Evolutionary conservation across 2,888 invertebrate species (phyloP), one percentile per base, ranked within the genome.

Genomic region (Apoderus coryli): DNA sequence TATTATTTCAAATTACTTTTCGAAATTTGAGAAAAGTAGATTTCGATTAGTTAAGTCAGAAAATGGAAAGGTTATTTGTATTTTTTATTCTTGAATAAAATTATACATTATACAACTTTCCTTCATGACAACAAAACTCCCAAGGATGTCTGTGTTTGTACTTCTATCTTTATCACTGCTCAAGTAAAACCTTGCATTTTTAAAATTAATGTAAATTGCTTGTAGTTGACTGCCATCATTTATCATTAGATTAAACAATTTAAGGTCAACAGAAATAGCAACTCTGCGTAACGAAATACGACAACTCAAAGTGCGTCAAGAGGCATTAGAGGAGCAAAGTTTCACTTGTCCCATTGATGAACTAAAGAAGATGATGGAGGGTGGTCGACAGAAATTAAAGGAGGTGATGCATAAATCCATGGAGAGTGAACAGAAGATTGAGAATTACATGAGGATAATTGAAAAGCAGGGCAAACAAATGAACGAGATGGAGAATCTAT

Each of bases 381-480:
- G 56, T 27, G 52, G 53, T 3, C 47, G 48, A 31, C 34, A 40
- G 2, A 54, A 56, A 36, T 35, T 56, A 19, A 38, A 39, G 16
- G 44, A 47, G 27, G 29, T 48, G 22, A 45, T 47, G 25, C 5
- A n/a, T 25, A 34, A 34, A 19, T 33, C 35, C 3, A 35, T 53
- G 31, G 54, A 57, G 12, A 51, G 50, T 34, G 56, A 58, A 32
- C 49, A 50, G 28, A 53, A 50, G 34, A 46, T 73, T 32, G 50
- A 60, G 4, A 63, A 67, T 39, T 69, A 65, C 40, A 67, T 71
- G 16, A 62, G 65, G 31, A 65, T 68, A 35, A 49, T 72, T 6
- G 68, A 70, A 29, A 65, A 67, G 30, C 69, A 71, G 43, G 65
- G 65, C 35, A 66, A 66, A 32, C 63, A 68, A 34, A 63, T 72